A percentile compares a stretch with the other conserved stretches of the same genome.
phyloP scores from a whole-genome alignment of 2,888 invertebrate genomes.

The Cetonia aurata region DNA sequence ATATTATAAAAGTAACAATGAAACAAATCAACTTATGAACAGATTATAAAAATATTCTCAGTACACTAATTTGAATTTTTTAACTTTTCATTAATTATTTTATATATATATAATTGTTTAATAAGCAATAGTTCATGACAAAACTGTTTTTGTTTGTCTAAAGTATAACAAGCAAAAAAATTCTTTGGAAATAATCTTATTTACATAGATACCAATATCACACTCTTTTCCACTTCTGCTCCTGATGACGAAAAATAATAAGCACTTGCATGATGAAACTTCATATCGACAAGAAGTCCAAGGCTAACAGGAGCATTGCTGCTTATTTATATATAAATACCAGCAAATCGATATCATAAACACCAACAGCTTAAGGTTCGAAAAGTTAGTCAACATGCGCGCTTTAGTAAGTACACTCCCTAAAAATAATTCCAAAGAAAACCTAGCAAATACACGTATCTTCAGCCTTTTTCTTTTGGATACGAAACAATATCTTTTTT shows the following conservation, averaged over 20 bases:
- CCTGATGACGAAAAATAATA: slow-evolving; percentile 25
- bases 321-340: slow-evolving; percentile 22
- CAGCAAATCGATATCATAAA: background rate
- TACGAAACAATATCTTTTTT: background rate
- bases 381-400: slow-evolving; percentile 31
- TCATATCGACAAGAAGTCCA: background rate
- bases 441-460: background rate
- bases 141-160: too few species aligned
- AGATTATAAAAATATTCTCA: too few species aligned
- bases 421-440: background rate
- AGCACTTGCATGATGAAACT: slow-evolving; percentile 21
- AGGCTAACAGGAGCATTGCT: slow-evolving; percentile 2
- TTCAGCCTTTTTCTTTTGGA: background rate
- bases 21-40: too few species aligned
- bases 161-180: too few species aligned
- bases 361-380: slow-evolving; percentile 15
- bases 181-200: background rate
- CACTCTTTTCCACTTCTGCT: background rate
- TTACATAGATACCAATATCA: background rate
- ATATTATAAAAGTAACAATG: too few species aligned
- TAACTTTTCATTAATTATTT: too few species aligned
- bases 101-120: too few species aligned
- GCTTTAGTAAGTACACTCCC: slow-evolving; percentile 5
- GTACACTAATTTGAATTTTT: too few species aligned
- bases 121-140: too few species aligned